These are phyloP conservation scores for Gopherus flavomarginatus DNA, from an alignment of 2,113 vertebrate species.

Conservation along the genomic window DNA sequence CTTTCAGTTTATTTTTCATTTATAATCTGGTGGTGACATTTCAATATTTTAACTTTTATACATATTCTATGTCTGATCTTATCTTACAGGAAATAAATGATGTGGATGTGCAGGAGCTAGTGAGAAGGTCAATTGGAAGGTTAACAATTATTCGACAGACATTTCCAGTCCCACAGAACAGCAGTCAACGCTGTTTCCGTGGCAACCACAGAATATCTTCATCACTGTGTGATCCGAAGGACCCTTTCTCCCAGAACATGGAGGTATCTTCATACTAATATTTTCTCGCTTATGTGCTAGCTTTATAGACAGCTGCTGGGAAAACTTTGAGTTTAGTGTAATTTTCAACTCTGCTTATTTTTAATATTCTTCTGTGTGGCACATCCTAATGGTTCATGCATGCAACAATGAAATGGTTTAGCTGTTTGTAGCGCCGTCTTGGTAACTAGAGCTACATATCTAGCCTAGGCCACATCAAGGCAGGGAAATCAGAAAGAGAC, in stretches of 20 bases:
- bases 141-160: constrained; percentile 95
- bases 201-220: constrained; percentile 97
- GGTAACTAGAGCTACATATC: not conserved
- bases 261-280: constrained; percentile 83
- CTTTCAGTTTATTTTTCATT: not conserved
- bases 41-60: constrained; percentile 16
- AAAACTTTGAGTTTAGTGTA: not conserved
- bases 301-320: not conserved
- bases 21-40: not conserved
- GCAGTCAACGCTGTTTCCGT: constrained; percentile 94
- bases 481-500: not conserved
- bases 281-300: not conserved
- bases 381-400: not conserved
- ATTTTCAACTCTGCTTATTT: not conserved
- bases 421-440: not conserved
- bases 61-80: constrained; percentile 33
- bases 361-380: not conserved
- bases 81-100: constrained; percentile 92
- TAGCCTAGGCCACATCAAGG: fast-evolving
- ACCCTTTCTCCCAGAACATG: constrained; percentile 92
- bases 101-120: constrained; percentile 93
- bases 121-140: constrained; percentile 96
- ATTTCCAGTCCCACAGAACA: constrained; percentile 94
- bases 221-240: constrained; percentile 95
- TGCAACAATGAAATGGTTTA: not conserved